Evolutionary conservation across 1,140 invertebrate species (phyloP), one percentile per base, ranked within the genome.

Genomic region (Euwallacea similis): DNA sequence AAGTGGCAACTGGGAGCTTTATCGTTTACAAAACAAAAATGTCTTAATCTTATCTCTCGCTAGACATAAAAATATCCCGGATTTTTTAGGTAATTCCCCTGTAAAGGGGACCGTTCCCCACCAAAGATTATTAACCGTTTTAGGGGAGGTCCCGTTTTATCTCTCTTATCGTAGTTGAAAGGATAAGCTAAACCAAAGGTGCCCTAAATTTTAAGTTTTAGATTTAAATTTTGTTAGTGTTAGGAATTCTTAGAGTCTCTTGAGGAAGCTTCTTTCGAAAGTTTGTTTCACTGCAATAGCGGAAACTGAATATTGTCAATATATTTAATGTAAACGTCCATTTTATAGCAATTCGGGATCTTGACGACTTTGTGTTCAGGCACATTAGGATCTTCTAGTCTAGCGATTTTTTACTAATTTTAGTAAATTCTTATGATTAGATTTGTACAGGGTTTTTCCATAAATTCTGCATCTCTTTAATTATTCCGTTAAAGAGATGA

Each of bases 161-260:
- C 13, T 50, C 46, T 50, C 9, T 50, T 50, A 50, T 50, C 13
- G 11, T 15, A 15, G 9, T 16, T 56, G 54, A 56, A 66, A 76
- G 73, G 75, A 79, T 78, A 82, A 80, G 80, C 79, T 81, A 82
- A 81, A 82, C 81, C 81, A 82, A 82, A 82, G 81, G 81, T 82
- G 81, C 81, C 81, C 81, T 82, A 82, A 79, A 79, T 75, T 76
- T 81, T 81, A 81, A 80, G 81, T 33, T 33, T 33, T 33, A 33
- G 21, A 33, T 33, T 33, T 33, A 33, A 33, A 33, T 33, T 33
- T 33, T 33, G 21, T 33, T 33, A 33, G 21, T 33, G 21, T 33
- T 33, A 33, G 21, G 21, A 33, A 33, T 33, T 33, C 21, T 33
- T 33, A 33, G 21, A 33, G 21, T 33, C 21, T 33, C 21, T 33